Base-by-base conservation (phyloP, 2,113 vertebrate species). In the Solea senegalensis region DNA sequence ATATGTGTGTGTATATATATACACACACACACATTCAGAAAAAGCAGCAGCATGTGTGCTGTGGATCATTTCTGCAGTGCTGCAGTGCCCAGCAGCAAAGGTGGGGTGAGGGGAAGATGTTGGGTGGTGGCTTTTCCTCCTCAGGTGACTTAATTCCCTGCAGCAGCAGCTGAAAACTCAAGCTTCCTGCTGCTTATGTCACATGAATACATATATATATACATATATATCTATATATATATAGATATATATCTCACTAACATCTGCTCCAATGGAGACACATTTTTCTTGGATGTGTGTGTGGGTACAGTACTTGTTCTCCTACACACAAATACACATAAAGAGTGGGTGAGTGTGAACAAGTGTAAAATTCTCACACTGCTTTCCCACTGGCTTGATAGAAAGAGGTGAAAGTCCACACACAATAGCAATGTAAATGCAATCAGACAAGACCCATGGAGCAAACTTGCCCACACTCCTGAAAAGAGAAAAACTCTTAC, bases 101-200 rank as follows among this genome's bases (percentile, higher is more conserved):
- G 50, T 52, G 48, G 27, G 52, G 16, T 52, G 61, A 1, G 10
- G 45, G 52, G 53, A 7, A 16, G 58, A 60, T 44, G 58, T 4
- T 15, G 15, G 64, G 3, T 4, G 16, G 58, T 0, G n/a, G 65
- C 51, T 76, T 84, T 74, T 80, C 64, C 72, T 69, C 51, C 61
- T 72, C 81, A 85, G 79, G 76, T 89, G 68, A 67, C 78, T 90
- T 85, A 85, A 72, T 82, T 90, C 65, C 64, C 62, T 69, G 62
- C 76, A 28, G 76, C 72, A 81, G 79, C 69, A n/a, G 34, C 12
- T 7, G 12, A 50, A 73, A 78, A 78, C 8, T 83, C 21, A 62
- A 61, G 27, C 66, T 53, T 54, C 84, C 80, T 27, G 78, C 82
- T 80, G 82, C 46, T 64, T 51, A 34, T 63, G 74, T 65, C 66